Evolutionary conservation across 2,888 invertebrate species (phyloP).

Genomic region (Dynastes tityus): DNA sequence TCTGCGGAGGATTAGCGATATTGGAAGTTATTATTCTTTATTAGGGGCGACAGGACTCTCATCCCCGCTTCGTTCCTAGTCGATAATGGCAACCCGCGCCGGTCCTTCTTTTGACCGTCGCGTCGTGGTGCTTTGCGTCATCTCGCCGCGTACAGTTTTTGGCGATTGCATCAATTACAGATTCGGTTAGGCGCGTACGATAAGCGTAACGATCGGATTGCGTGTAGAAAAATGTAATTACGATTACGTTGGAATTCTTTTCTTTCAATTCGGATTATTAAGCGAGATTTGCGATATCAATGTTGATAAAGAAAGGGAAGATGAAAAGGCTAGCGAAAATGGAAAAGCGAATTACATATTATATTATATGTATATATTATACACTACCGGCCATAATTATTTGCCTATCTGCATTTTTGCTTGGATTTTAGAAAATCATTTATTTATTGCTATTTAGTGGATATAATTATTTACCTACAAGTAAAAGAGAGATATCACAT

Average conservation of each 20-base stretch:
- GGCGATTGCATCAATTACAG: neutral
- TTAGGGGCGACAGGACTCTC: constrained; percentile 34
- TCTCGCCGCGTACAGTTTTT: neutral
- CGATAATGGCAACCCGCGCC: constrained; percentile 31
- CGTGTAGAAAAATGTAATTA: constrained; percentile 6
- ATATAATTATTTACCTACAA: no score
- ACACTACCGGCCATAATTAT: no score
- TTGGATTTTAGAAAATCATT: no score
- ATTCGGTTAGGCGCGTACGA: neutral
- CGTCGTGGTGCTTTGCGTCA: neutral
- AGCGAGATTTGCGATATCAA: neutral
- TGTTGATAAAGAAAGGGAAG: neutral
- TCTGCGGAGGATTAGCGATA: constrained; percentile 53
- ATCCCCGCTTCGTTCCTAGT: constrained; percentile 20
- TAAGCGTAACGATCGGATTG: constrained; percentile 11
- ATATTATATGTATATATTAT: no score
- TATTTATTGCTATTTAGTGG: no score
- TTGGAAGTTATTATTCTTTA: constrained; percentile 54
- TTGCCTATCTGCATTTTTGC: no score
- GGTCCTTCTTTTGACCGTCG: neutral
- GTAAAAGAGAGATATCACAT: no score
- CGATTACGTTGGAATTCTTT: neutral
- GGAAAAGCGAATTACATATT: neutral
- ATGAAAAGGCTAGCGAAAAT: neutral
- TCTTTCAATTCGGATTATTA: neutral